phyloP scores from a whole-genome alignment of 2,888 invertebrate genomes.

The Caprella mutica region DNA sequence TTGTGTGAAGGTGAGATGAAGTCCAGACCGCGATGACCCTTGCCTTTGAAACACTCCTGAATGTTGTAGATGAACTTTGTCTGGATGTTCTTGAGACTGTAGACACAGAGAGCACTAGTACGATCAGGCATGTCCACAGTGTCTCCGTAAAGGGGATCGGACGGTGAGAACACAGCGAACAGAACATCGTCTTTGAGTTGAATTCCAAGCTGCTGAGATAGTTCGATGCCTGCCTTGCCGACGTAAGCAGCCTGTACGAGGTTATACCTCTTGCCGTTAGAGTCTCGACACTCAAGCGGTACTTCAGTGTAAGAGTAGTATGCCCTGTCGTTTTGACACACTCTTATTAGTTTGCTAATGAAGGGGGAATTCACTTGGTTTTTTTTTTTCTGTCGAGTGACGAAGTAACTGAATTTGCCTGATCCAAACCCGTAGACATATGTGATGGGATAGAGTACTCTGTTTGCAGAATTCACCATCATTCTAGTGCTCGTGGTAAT shows the following conservation, averaged over 20 bases:
- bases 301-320: constrained; percentile 98
- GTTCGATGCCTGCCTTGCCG: constrained; percentile 78
- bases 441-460: constrained; percentile 83
- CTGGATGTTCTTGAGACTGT: constrained; percentile 78
- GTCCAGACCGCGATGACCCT: constrained; percentile 74
- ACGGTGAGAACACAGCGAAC: constrained; percentile 86
- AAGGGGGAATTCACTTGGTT: constrained; percentile 62
- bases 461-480: constrained; percentile 78
- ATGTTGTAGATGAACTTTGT: constrained; percentile 94
- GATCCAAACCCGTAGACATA: constrained; percentile 94
- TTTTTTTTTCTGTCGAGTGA: constrained; percentile 81
- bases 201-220: constrained; percentile 79
- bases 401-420: constrained; percentile 89
- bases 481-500: constrained; percentile 83
- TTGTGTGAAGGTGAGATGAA: constrained; percentile 83
- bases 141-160: constrained; percentile 46
- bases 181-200: constrained; percentile 88
- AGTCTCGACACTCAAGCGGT: constrained; percentile 73
- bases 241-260: constrained; percentile 88
- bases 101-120: constrained; percentile 79
- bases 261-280: constrained; percentile 61
- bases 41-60: constrained; percentile 85
- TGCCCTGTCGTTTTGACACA: constrained; percentile 88
- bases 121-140: constrained; percentile 44
- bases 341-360: constrained; percentile 83